phyloP scores from a whole-genome alignment of 2,797 vertebrate species.

The Chelon auratus region DNA sequence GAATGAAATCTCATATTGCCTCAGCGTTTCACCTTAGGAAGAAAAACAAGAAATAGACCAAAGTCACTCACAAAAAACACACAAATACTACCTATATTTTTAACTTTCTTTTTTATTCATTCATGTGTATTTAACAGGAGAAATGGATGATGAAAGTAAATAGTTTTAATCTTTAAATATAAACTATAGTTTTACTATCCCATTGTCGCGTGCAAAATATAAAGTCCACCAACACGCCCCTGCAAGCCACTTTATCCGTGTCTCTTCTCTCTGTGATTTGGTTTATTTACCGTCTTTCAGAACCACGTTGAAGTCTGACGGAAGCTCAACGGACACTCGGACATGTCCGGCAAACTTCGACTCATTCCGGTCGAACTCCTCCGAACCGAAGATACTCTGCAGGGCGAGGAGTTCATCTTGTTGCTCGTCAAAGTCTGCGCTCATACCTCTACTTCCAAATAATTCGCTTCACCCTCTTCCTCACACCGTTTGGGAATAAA shows the following conservation, averaged over 20 bases:
- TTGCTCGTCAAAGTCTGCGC: conserved; percentile 87
- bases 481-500: background rate
- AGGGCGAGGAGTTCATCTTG: conserved; percentile 91
- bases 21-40: conserved; percentile 55
- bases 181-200: too few relatives aligned
- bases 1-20: conserved; percentile 84
- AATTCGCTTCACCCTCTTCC: background rate
- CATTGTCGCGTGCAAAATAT: too few relatives aligned
- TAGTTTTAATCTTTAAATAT: too few relatives aligned
- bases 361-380: conserved; percentile 86
- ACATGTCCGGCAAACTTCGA: conserved; percentile 88
- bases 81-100: too few relatives aligned
- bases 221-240: too few relatives aligned
- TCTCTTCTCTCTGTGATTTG: background rate
- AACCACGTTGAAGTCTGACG: conserved; percentile 83
- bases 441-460: conserved; percentile 62
- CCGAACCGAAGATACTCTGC: conserved; percentile 87
- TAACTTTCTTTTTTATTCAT: too few relatives aligned
- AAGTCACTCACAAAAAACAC: too few relatives aligned
- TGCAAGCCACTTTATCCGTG: too few relatives aligned
- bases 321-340: conserved; percentile 85
- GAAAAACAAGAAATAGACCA: background rate
- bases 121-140: too few relatives aligned
- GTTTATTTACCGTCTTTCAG: conserved; percentile 83
- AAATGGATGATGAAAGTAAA: too few relatives aligned